Evolutionary conservation across 2,888 invertebrate genomes (phyloP), one percentile per base, ranked within the genome.

Genomic region (Idaea biselata): DNA sequence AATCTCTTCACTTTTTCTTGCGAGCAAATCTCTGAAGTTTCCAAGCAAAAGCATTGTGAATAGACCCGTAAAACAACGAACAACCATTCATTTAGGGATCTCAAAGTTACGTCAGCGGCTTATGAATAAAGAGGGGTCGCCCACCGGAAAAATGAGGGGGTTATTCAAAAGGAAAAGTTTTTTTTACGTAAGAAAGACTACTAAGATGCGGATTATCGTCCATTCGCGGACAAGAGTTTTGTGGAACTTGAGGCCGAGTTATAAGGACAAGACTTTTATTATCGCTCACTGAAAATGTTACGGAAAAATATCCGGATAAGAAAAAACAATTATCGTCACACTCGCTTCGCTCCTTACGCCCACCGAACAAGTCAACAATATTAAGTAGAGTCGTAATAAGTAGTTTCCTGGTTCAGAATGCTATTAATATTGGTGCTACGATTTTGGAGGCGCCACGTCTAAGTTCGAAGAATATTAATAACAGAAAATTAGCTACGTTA

Each of bases 61-160:
- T 88, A 90, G 89, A 88, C 84, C 87, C 90, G 90, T 92, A 91
- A 92, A 92, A 92, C 89, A 91, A 90, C 86, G 88, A 91, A 91
- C 90, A 89, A 82, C 91, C 91, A 87, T 91, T 91, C 89, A 91
- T 91, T 92, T 90, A 87, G 85, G 88, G 85, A 82, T 86, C 86
- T 88, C 86, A 82, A 84, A 89, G 89, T 90, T 89, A 86, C 89
- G 87, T 88, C 87, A 87, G 84, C 75, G 85, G 86, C 88, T 90
- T 90, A 90, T 91, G 89, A 90, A 91, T 91, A 91, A 91, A 89
- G 87, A 88, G 88, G 87, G 79, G 82, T 81, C 83, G 83, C 81
- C 79, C 78, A 76, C 73, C 76, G 81, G 82, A 85, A 88, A 87
- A 91, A 87, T 86, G 81, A 84, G 82, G 83, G 82, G 83, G 85